A percentile compares a stretch with the other conserved stretches of the same genome.
Evolutionary conservation across 2,797 vertebrate genomes (phyloP).

Genomic region (Peromyscus melanophrys): DNA sequence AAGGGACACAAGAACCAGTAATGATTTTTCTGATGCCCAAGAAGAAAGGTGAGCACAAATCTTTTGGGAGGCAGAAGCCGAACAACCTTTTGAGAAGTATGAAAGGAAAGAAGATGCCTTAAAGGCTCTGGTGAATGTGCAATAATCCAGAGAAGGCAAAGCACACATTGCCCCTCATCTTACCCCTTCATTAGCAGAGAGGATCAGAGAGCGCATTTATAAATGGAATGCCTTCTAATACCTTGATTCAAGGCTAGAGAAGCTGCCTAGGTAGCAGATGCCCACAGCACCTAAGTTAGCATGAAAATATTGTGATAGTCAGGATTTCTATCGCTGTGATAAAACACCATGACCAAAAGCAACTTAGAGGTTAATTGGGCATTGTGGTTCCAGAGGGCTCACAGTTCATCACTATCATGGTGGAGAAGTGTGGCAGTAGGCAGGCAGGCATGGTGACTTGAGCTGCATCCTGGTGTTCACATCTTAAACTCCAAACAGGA

Average conservation of each 20-base stretch:
- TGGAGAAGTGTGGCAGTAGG: not conserved
- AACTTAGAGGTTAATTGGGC: not conserved
- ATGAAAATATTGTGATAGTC: not conserved
- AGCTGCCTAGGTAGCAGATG: not conserved
- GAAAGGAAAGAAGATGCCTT: not conserved
- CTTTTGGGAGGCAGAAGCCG: not conserved
- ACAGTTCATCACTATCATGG: not conserved
- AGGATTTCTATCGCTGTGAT: not conserved
- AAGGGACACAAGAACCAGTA: not conserved
- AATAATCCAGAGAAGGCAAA: not conserved
- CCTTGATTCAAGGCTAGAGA: not conserved
- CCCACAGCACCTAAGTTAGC: not conserved
- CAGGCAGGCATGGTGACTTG: not conserved
- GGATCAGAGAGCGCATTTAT: not conserved
- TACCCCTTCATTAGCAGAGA: not conserved
- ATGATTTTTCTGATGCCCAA: not conserved
- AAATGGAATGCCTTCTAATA: not conserved
- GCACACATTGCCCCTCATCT: fast-evolving
- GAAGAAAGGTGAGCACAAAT: not conserved
- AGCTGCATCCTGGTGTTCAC: not conserved
- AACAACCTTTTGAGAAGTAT: not conserved
- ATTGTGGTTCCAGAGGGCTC: not conserved
- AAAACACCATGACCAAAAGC: not conserved
- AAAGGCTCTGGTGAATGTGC: not conserved
- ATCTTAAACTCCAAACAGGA: not conserved